A percentile compares a stretch with the other conserved stretches of the same genome.
phyloP scores from a whole-genome alignment of 53 echinoderm and acorn worm genomes.

The Holothuria scabra region DNA sequence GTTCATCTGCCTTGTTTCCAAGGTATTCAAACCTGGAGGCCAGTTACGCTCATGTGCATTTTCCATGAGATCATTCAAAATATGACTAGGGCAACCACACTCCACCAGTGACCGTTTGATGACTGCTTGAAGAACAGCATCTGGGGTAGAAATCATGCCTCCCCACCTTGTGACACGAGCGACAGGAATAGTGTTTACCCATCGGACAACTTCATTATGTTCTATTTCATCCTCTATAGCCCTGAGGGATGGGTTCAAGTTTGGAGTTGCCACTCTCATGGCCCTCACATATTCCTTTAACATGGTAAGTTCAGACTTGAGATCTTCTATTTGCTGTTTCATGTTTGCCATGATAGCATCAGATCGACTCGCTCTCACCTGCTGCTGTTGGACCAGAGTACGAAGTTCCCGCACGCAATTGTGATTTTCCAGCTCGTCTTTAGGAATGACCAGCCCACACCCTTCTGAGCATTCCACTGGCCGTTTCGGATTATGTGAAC shows the following conservation, averaged over 20 bases:
- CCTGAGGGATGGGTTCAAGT: constrained; percentile 85
- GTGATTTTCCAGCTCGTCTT: constrained; percentile 90
- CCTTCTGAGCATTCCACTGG: constrained; percentile 89
- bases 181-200: constrained; percentile 92
- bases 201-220: constrained; percentile 91
- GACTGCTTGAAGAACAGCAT: constrained; percentile 96
- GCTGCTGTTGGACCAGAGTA: constrained; percentile 77
- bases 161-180: constrained; percentile 97
- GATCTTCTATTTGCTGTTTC: constrained; percentile 72
- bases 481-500: constrained; percentile 95
- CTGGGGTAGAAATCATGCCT: constrained; percentile 98
- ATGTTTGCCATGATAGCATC: constrained; percentile 84
- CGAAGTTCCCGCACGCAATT: constrained; percentile 92
- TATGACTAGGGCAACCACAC: constrained; percentile 89
- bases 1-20: constrained; percentile 97
- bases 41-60: constrained; percentile 97
- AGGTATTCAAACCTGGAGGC: constrained; percentile 93
- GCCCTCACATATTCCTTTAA: constrained; percentile 96
- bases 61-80: constrained; percentile 93
- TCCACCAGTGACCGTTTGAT: constrained; percentile 96
- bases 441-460: constrained; percentile 95
- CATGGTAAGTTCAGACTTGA: constrained; percentile 88
- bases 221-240: constrained; percentile 98
- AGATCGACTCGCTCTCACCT: constrained; percentile 65
- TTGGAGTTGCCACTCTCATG: constrained; percentile 88